Base-by-base conservation (phyloP, 1,140 invertebrate species). In the Anadara kagoshimensis region DNA sequence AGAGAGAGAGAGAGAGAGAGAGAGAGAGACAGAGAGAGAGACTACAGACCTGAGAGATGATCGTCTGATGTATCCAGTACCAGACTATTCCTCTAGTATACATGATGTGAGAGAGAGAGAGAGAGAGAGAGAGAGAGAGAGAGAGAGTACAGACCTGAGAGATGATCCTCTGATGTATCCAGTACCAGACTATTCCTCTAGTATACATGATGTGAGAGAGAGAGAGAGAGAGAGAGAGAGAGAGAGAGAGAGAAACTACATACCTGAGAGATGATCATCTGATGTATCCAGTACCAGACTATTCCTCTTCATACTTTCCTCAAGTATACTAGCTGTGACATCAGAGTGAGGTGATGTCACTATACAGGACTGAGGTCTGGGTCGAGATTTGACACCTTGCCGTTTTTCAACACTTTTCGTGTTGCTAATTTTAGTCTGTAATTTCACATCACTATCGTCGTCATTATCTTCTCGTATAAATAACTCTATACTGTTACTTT, bases 311-410 rank as follows among this genome's bases (percentile, higher is more conserved):
- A 74, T 71, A 16, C 78, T 76, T 16, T 83, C 82, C 54, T 81
- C 73, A 20, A 81, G 26, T 5, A 76, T 43, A 36, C 61, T 63
- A 7, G 29, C 29, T 36, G 29, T 36, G 8, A 43, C 24, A 1
- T 44, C 56, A 53, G 57, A 29, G 36, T 67, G 67, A 18, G 67
- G 64, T 14, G 80, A 75, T 16, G 83, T 75, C 41, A 83, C 77
- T 56, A 83, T 78, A 69, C 82, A 83, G 1, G 83, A 85, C 73
- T 76, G 78, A 11, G 85, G 82, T 2, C 85, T 53, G n/a, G 54
- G 63, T 44, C 62, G 29, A 20, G 47, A 22, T n/a, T 59, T 61
- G 22, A 47, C 66, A 59, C 66, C 57, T 71, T 49, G 63, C 2
- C 36, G 22, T 49, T 45, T 58, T 47, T 71, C 61, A 43, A 58